A percentile compares a stretch with the other conserved stretches of the same genome.
Conservation (phyloP, 2,888 invertebrate species). For the Neoascia interrupta region DNA sequence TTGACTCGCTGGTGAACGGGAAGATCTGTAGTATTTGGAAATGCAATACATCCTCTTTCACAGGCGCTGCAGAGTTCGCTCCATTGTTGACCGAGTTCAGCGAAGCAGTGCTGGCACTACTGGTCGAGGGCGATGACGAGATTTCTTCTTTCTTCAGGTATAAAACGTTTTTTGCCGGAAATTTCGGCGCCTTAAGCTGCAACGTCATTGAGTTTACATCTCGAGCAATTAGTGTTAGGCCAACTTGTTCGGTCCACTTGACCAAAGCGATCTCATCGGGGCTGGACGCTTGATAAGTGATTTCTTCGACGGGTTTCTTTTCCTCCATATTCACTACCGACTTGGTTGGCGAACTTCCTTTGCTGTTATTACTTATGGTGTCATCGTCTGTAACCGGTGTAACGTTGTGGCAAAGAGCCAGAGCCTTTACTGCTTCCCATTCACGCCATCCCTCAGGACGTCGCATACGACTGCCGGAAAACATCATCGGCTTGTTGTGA, state of each 20-base stretch:
- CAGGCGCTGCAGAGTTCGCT: slow-evolving; percentile 15
- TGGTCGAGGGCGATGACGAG: slow-evolving; percentile 70
- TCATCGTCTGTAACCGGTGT: slow-evolving; percentile 94
- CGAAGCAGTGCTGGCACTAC: slow-evolving; percentile 74
- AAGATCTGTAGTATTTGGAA: slow-evolving; percentile 88
- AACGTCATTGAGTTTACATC: slow-evolving; percentile 82
- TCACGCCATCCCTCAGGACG: slow-evolving; percentile 87
- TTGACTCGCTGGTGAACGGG: slow-evolving; percentile 94
- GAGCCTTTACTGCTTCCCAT: slow-evolving; percentile 93
- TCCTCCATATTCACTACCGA: slow-evolving; percentile 77
- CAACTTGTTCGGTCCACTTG: slow-evolving; percentile 92
- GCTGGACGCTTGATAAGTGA: slow-evolving; percentile 88
- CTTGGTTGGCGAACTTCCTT: slow-evolving; percentile 77
- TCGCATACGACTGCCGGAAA: slow-evolving; percentile 81
- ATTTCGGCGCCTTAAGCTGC: slow-evolving; percentile 75
- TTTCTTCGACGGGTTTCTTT: slow-evolving; percentile 71
- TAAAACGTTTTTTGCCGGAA: slow-evolving; percentile 1
- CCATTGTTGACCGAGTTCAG: slow-evolving; percentile 80
- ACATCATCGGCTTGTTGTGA: slow-evolving; percentile 71
- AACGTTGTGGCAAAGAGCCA: slow-evolving; percentile 99
- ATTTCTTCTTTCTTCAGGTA: slow-evolving; percentile 41
- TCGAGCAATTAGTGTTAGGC: slow-evolving; percentile 82
- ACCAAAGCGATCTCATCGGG: slow-evolving; percentile 97
- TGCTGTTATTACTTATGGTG: slow-evolving; percentile 71
- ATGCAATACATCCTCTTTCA: slow-evolving; percentile 82